Base-by-base conservation (phyloP, 2,888 invertebrate genomes). In the Drosophila quinaria region DNA sequence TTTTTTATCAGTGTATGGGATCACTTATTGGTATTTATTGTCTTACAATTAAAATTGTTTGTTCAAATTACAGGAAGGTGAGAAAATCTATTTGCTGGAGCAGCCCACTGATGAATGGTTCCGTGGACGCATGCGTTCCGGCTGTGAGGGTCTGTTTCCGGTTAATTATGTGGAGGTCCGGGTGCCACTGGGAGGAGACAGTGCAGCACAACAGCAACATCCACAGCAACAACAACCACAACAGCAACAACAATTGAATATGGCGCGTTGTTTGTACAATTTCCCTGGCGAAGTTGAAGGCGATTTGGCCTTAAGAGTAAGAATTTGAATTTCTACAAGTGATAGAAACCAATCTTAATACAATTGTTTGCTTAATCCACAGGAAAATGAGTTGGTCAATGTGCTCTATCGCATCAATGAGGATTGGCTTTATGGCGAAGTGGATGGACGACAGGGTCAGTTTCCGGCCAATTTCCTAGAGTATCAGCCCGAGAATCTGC, bases 121-220 rank as follows among this genome's bases (percentile, higher is more conserved):
- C 74, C 95, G 94, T 90, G 98, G 98, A 6, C 94, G 94, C 80
- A 92, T 95, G 59, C 94, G 94, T 60, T 93, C 92, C 80, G 95
- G 95, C 69, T 94, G 94, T 66, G 95, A 95, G 91, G 98, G 98
- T 41, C 95, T 97, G 79, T 97, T 98, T 93, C 98, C 98, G 1
- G 93, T 94, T 22, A 96, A 95, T 92, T 97, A 96, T 92, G 94
- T 97, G 74, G 95, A 97, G 81, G 93, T 97, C 49, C 95, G 95
- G 91, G 94, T 96, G 76, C 96, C 97, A 60, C 92, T 96, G 17
- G 93, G 93, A 93, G 74, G 93, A 93, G 73, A 89, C 90, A 56
- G 63, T 73, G 54, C 50, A 52, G 19, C 50, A 4, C 54, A 35
- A 8, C 73, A 19, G n/a, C 29, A 17, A 10, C 56, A 17, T 15